These are phyloP conservation scores for Lordiphosa fenestrarum DNA, from an alignment of 2,888 invertebrate species.

Conservation along the genomic window DNA sequence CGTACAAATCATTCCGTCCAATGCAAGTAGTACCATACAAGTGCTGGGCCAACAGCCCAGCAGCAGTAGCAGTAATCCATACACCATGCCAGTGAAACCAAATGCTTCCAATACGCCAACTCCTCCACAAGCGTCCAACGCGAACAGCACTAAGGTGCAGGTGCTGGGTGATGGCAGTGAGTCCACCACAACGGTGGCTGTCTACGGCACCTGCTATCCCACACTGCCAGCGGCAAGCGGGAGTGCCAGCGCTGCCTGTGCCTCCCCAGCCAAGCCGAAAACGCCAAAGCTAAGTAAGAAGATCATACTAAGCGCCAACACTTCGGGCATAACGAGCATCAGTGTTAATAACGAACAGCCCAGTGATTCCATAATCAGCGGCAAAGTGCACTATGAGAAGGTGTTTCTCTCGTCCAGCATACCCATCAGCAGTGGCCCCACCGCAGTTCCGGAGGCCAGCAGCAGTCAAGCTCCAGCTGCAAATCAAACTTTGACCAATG, in stretches of 20 bases:
- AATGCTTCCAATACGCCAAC: conserved; percentile 47
- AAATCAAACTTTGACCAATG: background rate
- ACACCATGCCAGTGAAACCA: conserved; percentile 72
- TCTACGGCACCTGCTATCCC: conserved; percentile 64
- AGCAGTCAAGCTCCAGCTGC: conserved; percentile 8
- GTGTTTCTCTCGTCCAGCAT: conserved; percentile 78
- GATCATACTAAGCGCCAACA: conserved; percentile 77
- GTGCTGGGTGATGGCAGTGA: conserved; percentile 63
- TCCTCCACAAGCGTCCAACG: conserved; percentile 31
- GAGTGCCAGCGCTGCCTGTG: conserved; percentile 1
- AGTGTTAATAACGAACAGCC: conserved; percentile 73
- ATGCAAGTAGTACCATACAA: conserved; percentile 77
- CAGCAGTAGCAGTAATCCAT: conserved; percentile 64
- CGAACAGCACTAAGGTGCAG: conserved; percentile 77
- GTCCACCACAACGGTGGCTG: conserved; percentile 42
- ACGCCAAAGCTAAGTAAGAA: conserved; percentile 77
- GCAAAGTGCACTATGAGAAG: conserved; percentile 77
- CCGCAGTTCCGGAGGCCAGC: conserved; percentile 8
- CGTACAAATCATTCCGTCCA: conserved; percentile 81
- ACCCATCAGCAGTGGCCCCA: conserved; percentile 46
- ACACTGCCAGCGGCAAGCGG: conserved; percentile 28
- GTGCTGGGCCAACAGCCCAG: conserved; percentile 57
- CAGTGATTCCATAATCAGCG: conserved; percentile 50
- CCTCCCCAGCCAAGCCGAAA: conserved; percentile 33
- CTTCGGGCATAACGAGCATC: conserved; percentile 78